These are phyloP conservation scores for Australoheros facetus DNA, from an alignment of 2,797 vertebrate species.

Conservation along the genomic window DNA sequence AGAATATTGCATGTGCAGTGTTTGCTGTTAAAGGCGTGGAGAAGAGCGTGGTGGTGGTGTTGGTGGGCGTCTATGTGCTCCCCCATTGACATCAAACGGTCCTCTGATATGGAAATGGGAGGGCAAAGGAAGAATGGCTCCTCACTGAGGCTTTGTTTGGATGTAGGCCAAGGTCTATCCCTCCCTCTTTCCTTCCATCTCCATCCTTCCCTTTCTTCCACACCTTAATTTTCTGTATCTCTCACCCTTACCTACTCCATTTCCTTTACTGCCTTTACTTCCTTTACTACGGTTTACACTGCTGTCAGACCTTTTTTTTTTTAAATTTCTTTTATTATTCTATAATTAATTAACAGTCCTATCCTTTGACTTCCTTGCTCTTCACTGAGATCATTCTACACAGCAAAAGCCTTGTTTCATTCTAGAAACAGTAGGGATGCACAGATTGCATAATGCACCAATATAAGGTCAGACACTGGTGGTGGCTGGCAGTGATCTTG, in stretches of 20 bases:
- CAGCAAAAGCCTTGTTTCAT: background rate
- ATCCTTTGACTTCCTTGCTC: background rate
- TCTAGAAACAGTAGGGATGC: background rate
- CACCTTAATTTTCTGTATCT: constrained; percentile 35
- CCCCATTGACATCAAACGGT: constrained; percentile 96
- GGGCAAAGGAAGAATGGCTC: constrained; percentile 86
- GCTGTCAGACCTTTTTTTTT: background rate
- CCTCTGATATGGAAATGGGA: constrained; percentile 97
- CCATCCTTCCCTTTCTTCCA: constrained; percentile 38
- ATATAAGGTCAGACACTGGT: background rate
- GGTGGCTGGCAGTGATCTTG: background rate
- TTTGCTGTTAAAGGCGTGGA: constrained; percentile 91
- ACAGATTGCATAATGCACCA: background rate
- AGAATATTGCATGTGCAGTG: constrained; percentile 88
- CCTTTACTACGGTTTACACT: background rate
- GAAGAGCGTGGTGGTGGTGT: constrained; percentile 65
- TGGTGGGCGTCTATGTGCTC: constrained; percentile 84
- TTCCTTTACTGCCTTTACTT: constrained; percentile 1
- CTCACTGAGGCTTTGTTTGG: constrained; percentile 87
- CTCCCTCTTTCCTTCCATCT: constrained; percentile 50
- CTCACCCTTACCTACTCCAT: constrained; percentile 14
- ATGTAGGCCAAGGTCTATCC: constrained; percentile 86
- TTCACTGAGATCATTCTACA: background rate
- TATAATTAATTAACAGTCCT: background rate
- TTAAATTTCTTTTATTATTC: background rate